Base-by-base conservation (phyloP, 1,140 invertebrate genomes). In the Bombus picipes region DNA sequence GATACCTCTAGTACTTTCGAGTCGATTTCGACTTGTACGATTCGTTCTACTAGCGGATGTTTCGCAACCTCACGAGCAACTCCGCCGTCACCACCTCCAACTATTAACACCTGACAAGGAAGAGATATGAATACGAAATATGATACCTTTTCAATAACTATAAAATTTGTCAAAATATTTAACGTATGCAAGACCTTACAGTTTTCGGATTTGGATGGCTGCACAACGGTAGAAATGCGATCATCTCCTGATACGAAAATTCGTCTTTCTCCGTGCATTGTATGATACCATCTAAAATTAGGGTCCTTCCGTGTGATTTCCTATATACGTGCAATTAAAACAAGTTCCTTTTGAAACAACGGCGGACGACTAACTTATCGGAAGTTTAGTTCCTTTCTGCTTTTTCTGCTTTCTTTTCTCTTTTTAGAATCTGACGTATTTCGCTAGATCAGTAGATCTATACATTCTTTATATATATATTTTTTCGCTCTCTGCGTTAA, bases 181-280 rank as follows among this genome's bases (percentile, higher is more conserved):
- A 1, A 32, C 18, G 0, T 8, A n/a, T 0, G 10, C 34, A 59
- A 37, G 25, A 43, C 87, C 93, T 92, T 86, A 99, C 99, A 85
- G 98, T 98, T 94, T 98, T 97, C 0, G 99, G 99, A 93, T 98
- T 97, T 5, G 98, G 97, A 96, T 99, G 99, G 89, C 96, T 97
- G 93, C 98, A 99, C 1, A 99, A 94, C 0, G 99, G 98, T 43
- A 99, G 93, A 95, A 99, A 99, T 5, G 98, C 96, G 87, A 99
- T 98, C 99, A 99, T 99, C 96, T 99, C 99, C 95, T 99, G 99
- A 94, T 99, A 99, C 0, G 98, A 97, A 94, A 98, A 99, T 95
- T 99, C 99, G 96, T 99, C 99, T 87, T 96, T 96, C 94, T 99
- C 98, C 5, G 99, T 99, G 90, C 98, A 99, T 94, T 99, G 99